Evolutionary conservation across 2,797 vertebrate genomes (phyloP).

Genomic region (Notolabrus celidotus): DNA sequence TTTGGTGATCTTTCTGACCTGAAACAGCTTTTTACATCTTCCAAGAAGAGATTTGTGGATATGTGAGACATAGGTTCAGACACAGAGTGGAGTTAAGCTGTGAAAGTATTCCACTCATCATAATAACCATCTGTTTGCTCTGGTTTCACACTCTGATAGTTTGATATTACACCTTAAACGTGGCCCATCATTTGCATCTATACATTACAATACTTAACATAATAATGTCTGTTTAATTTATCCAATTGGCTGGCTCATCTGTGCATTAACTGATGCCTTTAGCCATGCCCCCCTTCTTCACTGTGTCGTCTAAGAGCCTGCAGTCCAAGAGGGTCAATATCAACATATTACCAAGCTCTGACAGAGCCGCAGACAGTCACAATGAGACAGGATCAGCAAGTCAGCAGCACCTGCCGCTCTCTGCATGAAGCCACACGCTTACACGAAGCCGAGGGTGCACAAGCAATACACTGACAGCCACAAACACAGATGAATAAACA

Average conservation of each 20-base stretch:
- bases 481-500: conserved; percentile 67
- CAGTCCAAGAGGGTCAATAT: conserved; percentile 82
- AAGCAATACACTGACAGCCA: conserved; percentile 59
- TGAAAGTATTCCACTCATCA: conserved; percentile 30
- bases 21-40: conserved; percentile 46
- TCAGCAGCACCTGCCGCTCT: conserved; percentile 82
- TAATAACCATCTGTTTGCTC: conserved; percentile 29
- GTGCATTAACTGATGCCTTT: conserved; percentile 57
- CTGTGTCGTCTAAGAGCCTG: conserved; percentile 63
- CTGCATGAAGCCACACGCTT: conserved; percentile 50
- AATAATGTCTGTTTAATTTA: conserved; percentile 67
- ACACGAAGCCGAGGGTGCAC: conserved; percentile 44
- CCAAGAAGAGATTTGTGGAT: conserved; percentile 4
- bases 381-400: conserved; percentile 86
- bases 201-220: conserved; percentile 53
- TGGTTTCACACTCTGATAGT: conserved; percentile 21
- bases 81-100: conserved; percentile 16
- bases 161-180: conserved; percentile 31
- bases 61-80: neutral
- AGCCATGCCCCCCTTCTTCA: conserved; percentile 38
- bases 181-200: conserved; percentile 49
- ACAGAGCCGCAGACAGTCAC: conserved; percentile 84
- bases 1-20: conserved; percentile 37
- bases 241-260: conserved; percentile 61
- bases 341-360: conserved; percentile 83